These are phyloP conservation scores for Gnathonemus longibarbis DNA, from an alignment of 2,113 vertebrate species.

Conservation along the genomic window DNA sequence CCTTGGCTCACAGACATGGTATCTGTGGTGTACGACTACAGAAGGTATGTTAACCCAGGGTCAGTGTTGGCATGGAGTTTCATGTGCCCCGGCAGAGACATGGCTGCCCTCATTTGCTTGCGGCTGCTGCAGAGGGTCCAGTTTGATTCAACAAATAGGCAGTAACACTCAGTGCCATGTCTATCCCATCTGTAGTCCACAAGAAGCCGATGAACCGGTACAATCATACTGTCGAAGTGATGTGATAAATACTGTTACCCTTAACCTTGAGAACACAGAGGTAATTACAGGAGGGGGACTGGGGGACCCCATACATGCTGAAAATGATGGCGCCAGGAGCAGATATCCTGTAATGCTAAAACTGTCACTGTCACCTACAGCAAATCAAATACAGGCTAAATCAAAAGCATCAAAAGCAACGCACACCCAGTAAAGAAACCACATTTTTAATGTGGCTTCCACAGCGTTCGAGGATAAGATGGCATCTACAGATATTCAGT, in stretches of 20 bases:
- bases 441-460: not conserved
- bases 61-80: not conserved
- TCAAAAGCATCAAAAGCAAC: not conserved
- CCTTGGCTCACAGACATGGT: no score
- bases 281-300: conserved; percentile 35
- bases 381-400: not conserved
- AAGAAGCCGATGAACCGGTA: conserved; percentile 54
- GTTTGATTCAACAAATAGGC: conserved; percentile 38
- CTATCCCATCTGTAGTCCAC: conserved; percentile 61
- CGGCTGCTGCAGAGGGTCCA: conserved; percentile 44
- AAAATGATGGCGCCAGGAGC: conserved; percentile 29
- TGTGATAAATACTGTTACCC: conserved; percentile 65
- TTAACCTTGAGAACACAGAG: conserved; percentile 35
- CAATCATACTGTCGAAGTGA: conserved; percentile 53
- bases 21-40: not conserved
- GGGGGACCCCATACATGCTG: conserved; percentile 27
- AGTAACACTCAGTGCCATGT: conserved; percentile 53
- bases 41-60: not conserved
- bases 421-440: not conserved
- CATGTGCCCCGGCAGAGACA: conserved; percentile 44
- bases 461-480: not conserved
- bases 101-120: conserved; percentile 40
- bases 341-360: conserved; percentile 22
- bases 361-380: not conserved
- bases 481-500: not conserved